phyloP scores from a whole-genome alignment of 2,113 vertebrate species.

The Actenoides hombroni region DNA sequence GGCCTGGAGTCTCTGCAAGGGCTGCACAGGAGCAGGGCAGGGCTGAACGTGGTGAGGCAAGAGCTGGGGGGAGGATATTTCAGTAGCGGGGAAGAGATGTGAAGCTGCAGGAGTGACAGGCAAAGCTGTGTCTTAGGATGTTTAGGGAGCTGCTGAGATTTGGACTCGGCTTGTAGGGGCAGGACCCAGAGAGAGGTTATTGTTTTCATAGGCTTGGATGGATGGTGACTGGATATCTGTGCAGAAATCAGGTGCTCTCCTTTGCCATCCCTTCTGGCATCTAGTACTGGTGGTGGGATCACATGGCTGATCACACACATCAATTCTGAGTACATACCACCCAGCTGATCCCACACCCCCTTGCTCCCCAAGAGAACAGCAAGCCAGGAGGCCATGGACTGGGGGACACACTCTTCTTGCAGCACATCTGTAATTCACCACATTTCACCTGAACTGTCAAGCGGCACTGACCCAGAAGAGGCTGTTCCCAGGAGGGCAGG shows the following conservation, averaged over 20 bases:
- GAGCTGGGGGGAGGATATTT: not conserved
- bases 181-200: too few relatives aligned
- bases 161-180: not conserved
- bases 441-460: not conserved
- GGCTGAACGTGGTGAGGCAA: not conserved
- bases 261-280: not conserved
- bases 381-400: not conserved
- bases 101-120: not conserved
- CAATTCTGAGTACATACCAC: not conserved
- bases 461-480: not conserved
- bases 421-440: not conserved
- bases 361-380: not conserved
- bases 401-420: not conserved
- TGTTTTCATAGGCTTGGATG: not conserved
- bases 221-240: not conserved
- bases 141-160: not conserved
- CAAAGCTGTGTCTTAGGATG: not conserved
- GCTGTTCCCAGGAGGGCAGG: not conserved
- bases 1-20: not conserved
- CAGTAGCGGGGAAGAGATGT: not conserved
- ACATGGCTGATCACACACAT: not conserved
- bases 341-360: not conserved
- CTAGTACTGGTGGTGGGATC: not conserved
- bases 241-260: rapidly evolving
- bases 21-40: not conserved